Evolutionary conservation across 1,140 invertebrate species (phyloP).

Genomic region (Aphaenogaster floridana): DNA sequence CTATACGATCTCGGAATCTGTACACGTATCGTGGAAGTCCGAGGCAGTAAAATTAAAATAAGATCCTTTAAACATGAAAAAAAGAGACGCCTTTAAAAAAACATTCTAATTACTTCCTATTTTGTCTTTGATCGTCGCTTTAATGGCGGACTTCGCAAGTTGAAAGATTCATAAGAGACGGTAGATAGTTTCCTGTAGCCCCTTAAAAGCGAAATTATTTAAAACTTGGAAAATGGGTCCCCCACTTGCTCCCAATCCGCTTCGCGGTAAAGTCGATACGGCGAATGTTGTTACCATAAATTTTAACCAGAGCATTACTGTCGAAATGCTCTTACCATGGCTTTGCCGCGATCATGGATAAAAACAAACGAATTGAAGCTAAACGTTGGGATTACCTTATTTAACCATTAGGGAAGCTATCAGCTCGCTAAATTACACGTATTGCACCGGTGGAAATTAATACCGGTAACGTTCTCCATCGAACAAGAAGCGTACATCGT

Average conservation of each 20-base stretch:
- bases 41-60: not conserved
- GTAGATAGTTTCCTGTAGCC: conserved; percentile 10
- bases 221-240: conserved; percentile 15
- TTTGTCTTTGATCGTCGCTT: conserved; percentile 12
- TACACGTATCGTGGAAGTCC: not conserved
- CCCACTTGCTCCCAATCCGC: not conserved
- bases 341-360: not conserved
- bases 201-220: conserved; percentile 25
- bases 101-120: not conserved
- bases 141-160: not conserved
- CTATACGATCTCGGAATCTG: not conserved
- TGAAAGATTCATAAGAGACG: conserved; percentile 4
- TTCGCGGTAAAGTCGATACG: not conserved
- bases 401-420: conserved; percentile 13
- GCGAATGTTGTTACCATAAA: not conserved
- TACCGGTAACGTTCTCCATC: conserved; percentile 16
- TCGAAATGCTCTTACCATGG: not conserved
- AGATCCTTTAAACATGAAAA: not conserved
- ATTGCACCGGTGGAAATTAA: conserved; percentile 28
- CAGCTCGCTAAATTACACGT: conserved; percentile 5
- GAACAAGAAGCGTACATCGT: conserved; percentile 48
- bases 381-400: conserved; percentile 3
- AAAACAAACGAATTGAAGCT: conserved; percentile 15
- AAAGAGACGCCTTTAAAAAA: not conserved
- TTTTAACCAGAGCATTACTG: not conserved